These are phyloP conservation scores for Flabesymbios commensalis DNA, from an alignment of 2,888 invertebrate species.

Conservation along the genomic window DNA sequence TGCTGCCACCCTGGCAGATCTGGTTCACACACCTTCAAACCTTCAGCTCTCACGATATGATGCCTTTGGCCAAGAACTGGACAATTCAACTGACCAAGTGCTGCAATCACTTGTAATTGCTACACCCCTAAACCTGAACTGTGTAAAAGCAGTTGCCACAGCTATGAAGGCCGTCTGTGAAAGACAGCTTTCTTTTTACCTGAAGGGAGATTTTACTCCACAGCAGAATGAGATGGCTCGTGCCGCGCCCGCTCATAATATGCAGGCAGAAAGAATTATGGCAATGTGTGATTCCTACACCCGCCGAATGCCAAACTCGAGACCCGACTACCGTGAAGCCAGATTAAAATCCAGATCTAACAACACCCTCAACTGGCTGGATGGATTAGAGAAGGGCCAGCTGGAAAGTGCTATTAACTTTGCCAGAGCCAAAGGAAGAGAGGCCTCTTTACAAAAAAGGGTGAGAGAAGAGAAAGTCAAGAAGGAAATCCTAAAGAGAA, in stretches of 20 bases:
- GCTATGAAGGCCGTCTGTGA: background rate
- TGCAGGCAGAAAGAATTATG: slow-evolving; percentile 2
- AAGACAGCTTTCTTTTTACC: background rate
- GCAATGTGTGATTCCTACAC: background rate
- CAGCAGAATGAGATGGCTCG: background rate
- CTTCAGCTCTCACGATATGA: background rate
- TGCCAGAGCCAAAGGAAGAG: too few relatives aligned
- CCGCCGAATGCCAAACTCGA: background rate
- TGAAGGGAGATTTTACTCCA: background rate
- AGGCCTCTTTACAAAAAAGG: too few relatives aligned
- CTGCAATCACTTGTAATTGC: background rate
- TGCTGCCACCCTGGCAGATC: background rate
- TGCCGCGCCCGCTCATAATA: slow-evolving; percentile 4
- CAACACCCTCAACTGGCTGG: slow-evolving; percentile 5
- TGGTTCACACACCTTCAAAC: background rate
- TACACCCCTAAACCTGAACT: background rate
- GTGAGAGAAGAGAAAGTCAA: too few relatives aligned
- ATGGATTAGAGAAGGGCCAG: background rate
- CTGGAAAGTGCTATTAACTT: background rate
- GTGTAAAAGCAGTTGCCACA: background rate
- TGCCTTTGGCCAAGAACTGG: background rate
- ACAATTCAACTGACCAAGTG: background rate
- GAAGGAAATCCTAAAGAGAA: background rate
- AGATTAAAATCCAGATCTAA: slow-evolving; percentile 5
- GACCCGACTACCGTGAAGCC: background rate